Evolutionary conservation across 2,113 vertebrate species (phyloP).

Genomic region (Gnathonemus echidnorhynchus): DNA sequence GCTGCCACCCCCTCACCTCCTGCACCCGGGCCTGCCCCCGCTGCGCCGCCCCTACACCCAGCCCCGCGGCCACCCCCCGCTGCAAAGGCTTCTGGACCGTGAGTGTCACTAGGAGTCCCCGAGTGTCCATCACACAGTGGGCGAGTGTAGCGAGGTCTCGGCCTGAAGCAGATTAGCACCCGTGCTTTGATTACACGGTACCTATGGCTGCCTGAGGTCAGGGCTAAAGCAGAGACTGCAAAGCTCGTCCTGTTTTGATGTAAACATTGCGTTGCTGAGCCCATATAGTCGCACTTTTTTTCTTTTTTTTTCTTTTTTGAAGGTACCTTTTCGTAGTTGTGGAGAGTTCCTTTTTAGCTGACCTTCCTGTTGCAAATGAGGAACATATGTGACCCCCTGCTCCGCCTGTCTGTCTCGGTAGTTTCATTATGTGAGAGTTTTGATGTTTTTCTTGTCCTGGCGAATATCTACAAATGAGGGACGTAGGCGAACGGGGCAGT

Average conservation of each 20-base stretch:
- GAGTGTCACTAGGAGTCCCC: slow-evolving; percentile 30
- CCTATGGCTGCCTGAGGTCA: background rate
- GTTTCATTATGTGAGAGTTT: background rate
- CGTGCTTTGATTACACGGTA: slow-evolving; percentile 27
- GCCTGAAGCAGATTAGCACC: background rate
- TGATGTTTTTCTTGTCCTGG: background rate
- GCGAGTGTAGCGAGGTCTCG: background rate
- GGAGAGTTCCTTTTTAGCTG: background rate
- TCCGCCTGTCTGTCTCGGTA: background rate
- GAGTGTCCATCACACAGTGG: slow-evolving; percentile 18
- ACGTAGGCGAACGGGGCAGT: background rate
- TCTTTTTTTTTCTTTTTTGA: background rate
- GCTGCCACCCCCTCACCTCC: slow-evolving; percentile 27
- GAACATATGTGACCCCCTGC: background rate
- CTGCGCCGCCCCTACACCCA: slow-evolving; percentile 16
- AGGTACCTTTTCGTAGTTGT: slow-evolving; percentile 15
- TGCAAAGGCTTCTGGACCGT: slow-evolving; percentile 46
- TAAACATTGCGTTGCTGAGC: slow-evolving; percentile 30
- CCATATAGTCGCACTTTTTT: background rate
- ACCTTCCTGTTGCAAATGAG: background rate
- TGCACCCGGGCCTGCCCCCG: slow-evolving; percentile 34
- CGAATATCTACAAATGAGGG: background rate
- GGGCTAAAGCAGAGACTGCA: background rate
- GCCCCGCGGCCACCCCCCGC: slow-evolving; percentile 39
- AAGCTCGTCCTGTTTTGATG: slow-evolving; percentile 36